Conservation (phyloP, 2,113 vertebrate species). For the Chinchilla lanigera region DNA sequence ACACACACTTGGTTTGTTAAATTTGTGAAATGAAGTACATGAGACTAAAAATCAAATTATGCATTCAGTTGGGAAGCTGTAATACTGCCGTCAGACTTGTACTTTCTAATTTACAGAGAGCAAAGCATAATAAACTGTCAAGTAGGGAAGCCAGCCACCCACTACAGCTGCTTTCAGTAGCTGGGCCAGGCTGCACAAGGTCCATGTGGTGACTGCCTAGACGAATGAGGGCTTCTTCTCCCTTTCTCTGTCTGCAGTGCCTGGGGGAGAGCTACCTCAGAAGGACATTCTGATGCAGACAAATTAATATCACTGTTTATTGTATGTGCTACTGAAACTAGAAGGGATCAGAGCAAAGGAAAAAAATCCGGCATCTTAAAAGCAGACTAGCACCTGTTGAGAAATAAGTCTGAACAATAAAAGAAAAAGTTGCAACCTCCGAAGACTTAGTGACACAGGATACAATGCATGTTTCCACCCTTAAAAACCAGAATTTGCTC, state of each 20-base stretch:
- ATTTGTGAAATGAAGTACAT: conserved; percentile 52
- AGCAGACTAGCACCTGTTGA: background rate
- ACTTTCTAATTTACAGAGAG: background rate
- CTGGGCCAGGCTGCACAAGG: background rate
- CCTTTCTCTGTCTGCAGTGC: background rate
- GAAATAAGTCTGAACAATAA: background rate
- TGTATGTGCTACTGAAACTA: background rate
- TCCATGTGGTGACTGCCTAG: background rate
- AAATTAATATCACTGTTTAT: conserved; percentile 28
- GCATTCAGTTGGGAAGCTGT: conserved; percentile 37
- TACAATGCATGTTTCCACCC: background rate
- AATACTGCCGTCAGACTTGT: conserved; percentile 39
- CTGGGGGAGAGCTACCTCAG: background rate
- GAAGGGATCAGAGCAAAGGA: background rate
- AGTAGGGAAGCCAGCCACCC: background rate
- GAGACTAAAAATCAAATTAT: conserved; percentile 66
- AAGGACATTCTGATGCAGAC: background rate
- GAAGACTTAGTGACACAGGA: background rate
- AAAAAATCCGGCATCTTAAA: conserved; percentile 10
- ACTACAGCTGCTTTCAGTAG: background rate
- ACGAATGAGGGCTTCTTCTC: background rate
- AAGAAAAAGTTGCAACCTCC: background rate
- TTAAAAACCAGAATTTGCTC: conserved; percentile 37
- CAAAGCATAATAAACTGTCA: background rate
- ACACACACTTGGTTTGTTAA: background rate